Percentiles rank a stretch among this genome's conserved stretches.
These are phyloP conservation scores for Drosophila ironensis DNA, from an alignment of 1,140 invertebrate genomes.

Conservation along the genomic window DNA sequence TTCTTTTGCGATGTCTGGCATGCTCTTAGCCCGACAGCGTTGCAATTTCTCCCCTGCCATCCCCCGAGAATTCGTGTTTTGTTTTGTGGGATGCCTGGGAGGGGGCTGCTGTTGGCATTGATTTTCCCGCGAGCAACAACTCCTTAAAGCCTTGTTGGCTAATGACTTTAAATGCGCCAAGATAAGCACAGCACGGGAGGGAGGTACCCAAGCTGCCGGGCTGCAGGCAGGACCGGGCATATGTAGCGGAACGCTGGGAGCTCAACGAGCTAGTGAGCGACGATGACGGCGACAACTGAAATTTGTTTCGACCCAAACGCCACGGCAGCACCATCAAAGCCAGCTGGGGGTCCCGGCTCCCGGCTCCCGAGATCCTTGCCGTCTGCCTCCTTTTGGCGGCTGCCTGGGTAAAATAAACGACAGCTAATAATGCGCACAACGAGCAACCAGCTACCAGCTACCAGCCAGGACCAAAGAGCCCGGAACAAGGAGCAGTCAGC, in stretches of 20 bases:
- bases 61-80: too few species aligned
- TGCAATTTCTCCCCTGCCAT: conserved; percentile 12
- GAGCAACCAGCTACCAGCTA: conserved; percentile 44
- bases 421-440: conserved; percentile 77
- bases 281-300: conserved; percentile 65
- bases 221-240: conserved; percentile 24
- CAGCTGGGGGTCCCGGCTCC: conserved; percentile 20
- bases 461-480: conserved; percentile 20
- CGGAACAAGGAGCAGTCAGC: too few species aligned
- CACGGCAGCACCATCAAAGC: conserved; percentile 28
- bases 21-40: conserved; percentile 38
- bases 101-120: conserved; percentile 50
- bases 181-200: too few species aligned
- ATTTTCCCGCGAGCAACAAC: conserved; percentile 41
- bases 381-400: conserved; percentile 15
- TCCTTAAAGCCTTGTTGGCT: conserved; percentile 55
- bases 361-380: conserved; percentile 7
- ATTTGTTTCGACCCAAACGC: conserved; percentile 48
- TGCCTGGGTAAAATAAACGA: conserved; percentile 73
- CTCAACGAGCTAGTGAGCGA: conserved; percentile 23
- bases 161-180: conserved; percentile 74
- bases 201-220: conserved; percentile 15
- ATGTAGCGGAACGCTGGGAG: conserved; percentile 19
- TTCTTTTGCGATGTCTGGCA: conserved; percentile 48
- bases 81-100: too few species aligned